Evolutionary conservation across 2,113 vertebrate genomes (phyloP), one percentile per base, ranked within the genome.

Genomic region (Siniperca knerii): DNA sequence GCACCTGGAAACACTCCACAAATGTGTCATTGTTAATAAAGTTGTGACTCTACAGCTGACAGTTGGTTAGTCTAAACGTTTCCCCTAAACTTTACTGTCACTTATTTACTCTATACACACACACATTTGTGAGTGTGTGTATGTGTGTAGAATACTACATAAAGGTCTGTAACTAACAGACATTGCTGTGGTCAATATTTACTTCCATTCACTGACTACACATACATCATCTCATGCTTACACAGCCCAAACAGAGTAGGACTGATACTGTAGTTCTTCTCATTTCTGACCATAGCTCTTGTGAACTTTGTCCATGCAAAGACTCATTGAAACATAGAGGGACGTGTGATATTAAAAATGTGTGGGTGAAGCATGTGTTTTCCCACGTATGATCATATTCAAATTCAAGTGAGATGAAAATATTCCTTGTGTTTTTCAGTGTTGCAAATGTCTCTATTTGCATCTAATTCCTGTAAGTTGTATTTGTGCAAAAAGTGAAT

Each of bases 391-490:
- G n/a, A 46, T 79, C 55, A 77, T 79, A 91, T 89, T 83, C 74
- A 91, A 89, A 92, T 87, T 54, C 11, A 62, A 72, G 33, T 12
- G 3, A 69, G 42, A 68, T 76, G 54, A 83, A 74, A 69, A 52
- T 78, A 67, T 64, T 33, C 6, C 10, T 18, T 25, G 4, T 29
- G 6, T 37, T 35, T 29, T 7, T 79, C 46, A 21, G 65, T 20
- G 64, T 75, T 86, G 84, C 79, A 88, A 80, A 86, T 89, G 40
- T 48, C 40, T 21, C 29, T 7, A 87, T 91, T 79, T 92, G 79
- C 76, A 35, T 83, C 77, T 75, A 40, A n/a, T 46, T 69, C 66
- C 61, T 40, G 25, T 4, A 0, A n/a, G 21, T 40, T 65, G 46
- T 16, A 29, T 18, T 48, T 64, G 4, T 40, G 12, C 8, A 70